These are phyloP conservation scores for Lucilia sericata DNA, from an alignment of 1,140 invertebrate genomes.

Conservation along the genomic window DNA sequence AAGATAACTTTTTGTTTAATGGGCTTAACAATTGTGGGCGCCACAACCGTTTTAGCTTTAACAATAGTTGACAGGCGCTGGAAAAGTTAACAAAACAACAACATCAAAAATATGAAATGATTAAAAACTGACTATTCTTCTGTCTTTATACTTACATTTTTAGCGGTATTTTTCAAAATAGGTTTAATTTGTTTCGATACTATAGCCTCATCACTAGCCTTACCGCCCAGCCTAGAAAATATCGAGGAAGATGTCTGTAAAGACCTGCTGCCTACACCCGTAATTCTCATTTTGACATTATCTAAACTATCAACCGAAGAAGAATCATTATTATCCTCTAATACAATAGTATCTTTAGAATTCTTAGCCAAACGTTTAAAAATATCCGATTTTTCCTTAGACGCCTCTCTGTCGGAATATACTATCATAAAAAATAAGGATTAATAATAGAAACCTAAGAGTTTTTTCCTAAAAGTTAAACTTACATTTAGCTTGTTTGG, in stretches of 20 bases:
- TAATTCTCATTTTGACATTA: slow-evolving; percentile 45
- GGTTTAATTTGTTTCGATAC: slow-evolving; percentile 63
- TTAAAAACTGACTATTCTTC: too few relatives aligned
- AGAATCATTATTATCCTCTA: slow-evolving; percentile 34
- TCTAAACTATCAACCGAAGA: slow-evolving; percentile 2
- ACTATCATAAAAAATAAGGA: slow-evolving; percentile 51
- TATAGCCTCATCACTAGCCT: slow-evolving; percentile 46
- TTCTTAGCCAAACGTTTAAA: slow-evolving; percentile 57
- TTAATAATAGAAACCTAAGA: neutral
- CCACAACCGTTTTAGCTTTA: slow-evolving; percentile 57
- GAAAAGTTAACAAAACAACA: neutral
- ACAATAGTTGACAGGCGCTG: slow-evolving; percentile 51
- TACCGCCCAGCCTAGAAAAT: slow-evolving; percentile 63
- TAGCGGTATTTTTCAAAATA: slow-evolving; percentile 62
- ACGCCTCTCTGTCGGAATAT: slow-evolving; percentile 62
- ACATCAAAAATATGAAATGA: neutral
- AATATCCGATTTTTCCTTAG: slow-evolving; percentile 56
- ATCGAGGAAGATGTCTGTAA: slow-evolving; percentile 54
- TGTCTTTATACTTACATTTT: slow-evolving; percentile 46
- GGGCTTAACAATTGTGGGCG: slow-evolving; percentile 43
- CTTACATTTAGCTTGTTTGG: slow-evolving; percentile 64
- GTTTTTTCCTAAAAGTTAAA: neutral
- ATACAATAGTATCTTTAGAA: slow-evolving; percentile 45
- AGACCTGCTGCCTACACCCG: slow-evolving; percentile 26
- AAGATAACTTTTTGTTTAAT: slow-evolving; percentile 64